Base-by-base conservation (phyloP, 2,797 vertebrate genomes). In the Falco biarmicus region DNA sequence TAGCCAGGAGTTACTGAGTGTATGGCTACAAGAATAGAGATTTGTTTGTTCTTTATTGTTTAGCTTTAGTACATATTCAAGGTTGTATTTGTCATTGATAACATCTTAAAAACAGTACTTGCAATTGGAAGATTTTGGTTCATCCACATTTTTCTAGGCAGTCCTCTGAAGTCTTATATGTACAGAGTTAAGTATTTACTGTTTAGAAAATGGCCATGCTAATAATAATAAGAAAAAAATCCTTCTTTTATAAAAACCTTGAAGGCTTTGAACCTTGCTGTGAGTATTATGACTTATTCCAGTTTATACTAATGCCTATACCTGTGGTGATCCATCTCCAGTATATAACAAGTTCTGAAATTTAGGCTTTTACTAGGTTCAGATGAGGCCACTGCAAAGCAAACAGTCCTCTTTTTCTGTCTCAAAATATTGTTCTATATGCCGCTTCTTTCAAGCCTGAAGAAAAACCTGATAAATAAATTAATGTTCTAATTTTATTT, bases 21-120 rank as follows among this genome's bases (percentile, higher is more conserved):
- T 60, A 66, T 17, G 14, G 32, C 53, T 95, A 13, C 54, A 74
- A 86, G 53, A 11, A 64, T 45, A 54, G 25, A 68, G 60, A 93
- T 93, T 94, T 93, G 21, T 88, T 95, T 86, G 15, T 2, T 37
- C 45, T 90, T 90, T 87, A 63, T 92, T 90, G 59, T 82, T 92
- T 74, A 68, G 25, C 31, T 75, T 95, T 87, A 90, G 70, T 70
- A 94, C 10, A 47, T 87, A 90, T 64, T 94, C 86, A 92, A 74
- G 90, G 81, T 68, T 75, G 16, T 25, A 88, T 68, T 91, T 92
- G 60, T 84, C 75, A 92, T 31, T 74, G 70, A 76, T 76, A 86
- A 34, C 10, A 50, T 48, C 70, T 87, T 43, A 34, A 90, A 91
- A 93, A 43, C 13, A 81, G 18, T 59, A 76, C 29, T 70, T 73